A percentile compares a stretch with the other conserved stretches of the same genome.
These are phyloP conservation scores for Tachuris rubrigastra DNA, from an alignment of 2,113 vertebrate genomes.

Conservation along the genomic window DNA sequence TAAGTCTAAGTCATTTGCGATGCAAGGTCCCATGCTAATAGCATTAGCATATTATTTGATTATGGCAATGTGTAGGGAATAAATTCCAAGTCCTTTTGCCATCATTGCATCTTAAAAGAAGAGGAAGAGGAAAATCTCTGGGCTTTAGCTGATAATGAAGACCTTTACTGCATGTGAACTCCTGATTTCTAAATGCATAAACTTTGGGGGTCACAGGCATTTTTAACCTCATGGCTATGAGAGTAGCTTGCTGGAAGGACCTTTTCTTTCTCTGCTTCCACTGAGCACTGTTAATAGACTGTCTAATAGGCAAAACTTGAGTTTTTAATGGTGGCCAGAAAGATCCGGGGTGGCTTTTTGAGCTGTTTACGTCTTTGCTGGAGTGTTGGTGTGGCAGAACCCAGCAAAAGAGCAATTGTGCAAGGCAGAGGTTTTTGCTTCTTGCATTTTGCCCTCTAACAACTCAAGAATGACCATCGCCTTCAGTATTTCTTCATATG, in stretches of 20 bases:
- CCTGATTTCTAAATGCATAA: constrained; percentile 11
- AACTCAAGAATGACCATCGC: background rate
- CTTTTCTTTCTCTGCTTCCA: constrained; percentile 6
- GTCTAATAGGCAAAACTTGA: background rate
- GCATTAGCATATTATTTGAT: constrained; percentile 56
- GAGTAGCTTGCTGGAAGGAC: background rate
- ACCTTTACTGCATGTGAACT: background rate
- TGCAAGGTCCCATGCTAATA: constrained; percentile 54
- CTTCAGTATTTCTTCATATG: background rate
- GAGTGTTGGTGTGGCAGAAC: background rate
- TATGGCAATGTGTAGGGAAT: constrained; percentile 25
- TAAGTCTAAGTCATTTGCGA: constrained; percentile 51
- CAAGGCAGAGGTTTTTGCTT: background rate
- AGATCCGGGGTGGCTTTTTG: background rate
- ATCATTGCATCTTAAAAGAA: constrained; percentile 18
- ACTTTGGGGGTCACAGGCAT: background rate
- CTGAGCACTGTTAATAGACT: background rate
- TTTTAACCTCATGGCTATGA: background rate
- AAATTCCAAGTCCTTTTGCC: constrained; percentile 32
- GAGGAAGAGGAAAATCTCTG: background rate
- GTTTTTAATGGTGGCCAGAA: background rate
- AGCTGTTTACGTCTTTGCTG: background rate
- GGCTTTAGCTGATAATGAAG: background rate
- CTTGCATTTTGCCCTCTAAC: background rate
- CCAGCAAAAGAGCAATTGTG: background rate